A percentile compares a stretch with the other conserved stretches of the same genome.
Conservation (phyloP, 1,140 invertebrate genomes). For the Reticulitermes speratus region DNA sequence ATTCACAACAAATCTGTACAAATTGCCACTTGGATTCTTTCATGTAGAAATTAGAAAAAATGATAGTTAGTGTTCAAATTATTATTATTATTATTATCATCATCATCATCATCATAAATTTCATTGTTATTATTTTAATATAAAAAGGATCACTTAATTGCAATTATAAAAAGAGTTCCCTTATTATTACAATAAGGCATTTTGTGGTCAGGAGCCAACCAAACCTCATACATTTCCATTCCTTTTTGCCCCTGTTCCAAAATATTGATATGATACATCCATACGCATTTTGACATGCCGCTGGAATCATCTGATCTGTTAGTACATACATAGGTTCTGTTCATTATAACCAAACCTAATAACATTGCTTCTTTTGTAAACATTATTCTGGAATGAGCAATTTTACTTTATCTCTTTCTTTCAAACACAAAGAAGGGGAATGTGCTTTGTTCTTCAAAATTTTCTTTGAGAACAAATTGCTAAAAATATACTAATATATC, state of each 20-base stretch:
- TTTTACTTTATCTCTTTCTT: constrained; percentile 10
- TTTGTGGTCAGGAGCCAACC: constrained; percentile 23
- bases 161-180: constrained; percentile 13
- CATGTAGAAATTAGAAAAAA: constrained; percentile 19
- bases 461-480: constrained; percentile 5
- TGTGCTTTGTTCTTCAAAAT: constrained; percentile 25
- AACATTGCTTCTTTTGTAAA: constrained; percentile 7
- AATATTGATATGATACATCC: neutral
- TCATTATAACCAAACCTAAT: neutral
- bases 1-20: constrained; percentile 30
- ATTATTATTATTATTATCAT: constrained; percentile 15
- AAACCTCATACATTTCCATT: constrained; percentile 3
- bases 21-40: constrained; percentile 22
- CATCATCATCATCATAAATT: neutral
- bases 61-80: constrained; percentile 24
- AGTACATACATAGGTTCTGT: neutral
- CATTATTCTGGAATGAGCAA: constrained; percentile 20
- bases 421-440: constrained; percentile 29
- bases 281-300: neutral
- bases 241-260: neutral
- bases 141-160: constrained; percentile 23
- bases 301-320: constrained; percentile 7
- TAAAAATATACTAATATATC: constrained; percentile 29
- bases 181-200: constrained; percentile 28
- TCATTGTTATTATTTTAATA: neutral